These are phyloP conservation scores for Kobus ellipsiprymnus DNA, from an alignment of 2,113 vertebrate species.

Conservation along the genomic window DNA sequence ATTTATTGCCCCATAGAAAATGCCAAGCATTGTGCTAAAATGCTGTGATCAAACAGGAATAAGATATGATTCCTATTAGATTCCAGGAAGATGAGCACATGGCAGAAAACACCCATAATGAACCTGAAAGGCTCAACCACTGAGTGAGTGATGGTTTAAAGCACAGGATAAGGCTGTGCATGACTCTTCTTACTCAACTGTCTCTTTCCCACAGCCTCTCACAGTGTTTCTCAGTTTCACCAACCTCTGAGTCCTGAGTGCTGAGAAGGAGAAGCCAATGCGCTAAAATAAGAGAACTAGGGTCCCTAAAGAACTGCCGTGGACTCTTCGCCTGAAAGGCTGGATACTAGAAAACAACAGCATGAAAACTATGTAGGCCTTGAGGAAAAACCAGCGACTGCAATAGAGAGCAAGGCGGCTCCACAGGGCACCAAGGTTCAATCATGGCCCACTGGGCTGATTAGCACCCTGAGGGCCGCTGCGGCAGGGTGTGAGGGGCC, in stretches of 20 bases:
- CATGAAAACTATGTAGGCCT: neutral
- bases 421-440: neutral
- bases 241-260: neutral
- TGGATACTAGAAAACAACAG: neutral
- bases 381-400: neutral
- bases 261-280: neutral
- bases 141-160: neutral
- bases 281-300: neutral
- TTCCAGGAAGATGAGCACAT: neutral
- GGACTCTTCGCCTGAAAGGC: neutral
- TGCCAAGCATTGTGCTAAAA: neutral
- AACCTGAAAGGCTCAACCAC: neutral
- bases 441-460: rapidly evolving
- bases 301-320: neutral
- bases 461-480: rapidly evolving
- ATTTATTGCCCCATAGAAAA: neutral
- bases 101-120: neutral
- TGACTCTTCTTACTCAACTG: neutral
- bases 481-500: too few species aligned
- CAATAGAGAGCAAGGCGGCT: neutral
- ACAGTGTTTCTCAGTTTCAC: neutral
- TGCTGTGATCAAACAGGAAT: neutral
- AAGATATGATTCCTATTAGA: neutral
- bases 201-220: neutral
- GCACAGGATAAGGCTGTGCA: rapidly evolving